Conservation (phyloP, 2,113 vertebrate species). For the Turnix velox region DNA sequence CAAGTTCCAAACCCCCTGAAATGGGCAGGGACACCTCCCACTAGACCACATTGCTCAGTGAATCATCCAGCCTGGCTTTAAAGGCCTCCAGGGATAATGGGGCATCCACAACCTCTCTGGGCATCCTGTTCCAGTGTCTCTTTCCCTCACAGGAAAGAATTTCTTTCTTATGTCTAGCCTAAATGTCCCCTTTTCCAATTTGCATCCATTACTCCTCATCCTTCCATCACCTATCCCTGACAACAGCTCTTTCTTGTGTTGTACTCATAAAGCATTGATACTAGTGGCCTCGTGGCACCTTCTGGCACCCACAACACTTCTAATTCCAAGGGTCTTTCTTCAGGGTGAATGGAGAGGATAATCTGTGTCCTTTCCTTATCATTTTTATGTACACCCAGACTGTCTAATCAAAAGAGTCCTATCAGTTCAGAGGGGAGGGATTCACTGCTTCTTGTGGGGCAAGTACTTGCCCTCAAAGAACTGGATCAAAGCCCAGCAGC, state of each 20-base stretch:
- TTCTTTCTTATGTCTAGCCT: no score
- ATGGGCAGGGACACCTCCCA: no score
- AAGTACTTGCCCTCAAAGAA: background rate
- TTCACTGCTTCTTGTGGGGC: background rate
- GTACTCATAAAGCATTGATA: background rate
- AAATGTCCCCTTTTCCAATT: no score
- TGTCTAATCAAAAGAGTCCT: fast-evolving
- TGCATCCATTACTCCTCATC: no score
- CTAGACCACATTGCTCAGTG: no score
- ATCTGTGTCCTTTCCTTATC: background rate
- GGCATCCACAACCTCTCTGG: no score
- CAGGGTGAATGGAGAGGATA: background rate
- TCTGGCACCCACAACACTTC: background rate
- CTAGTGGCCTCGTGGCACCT: background rate
- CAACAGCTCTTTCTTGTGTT: background rate
- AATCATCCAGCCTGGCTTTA: no score
- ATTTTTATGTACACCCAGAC: background rate
- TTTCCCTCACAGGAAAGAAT: no score
- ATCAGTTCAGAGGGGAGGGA: background rate
- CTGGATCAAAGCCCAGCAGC: background rate
- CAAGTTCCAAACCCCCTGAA: no score
- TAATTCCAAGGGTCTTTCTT: background rate
- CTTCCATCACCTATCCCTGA: no score
- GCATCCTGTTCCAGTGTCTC: no score
- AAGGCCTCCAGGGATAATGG: no score